Conservation (phyloP, 1,140 invertebrate species). For the Linepithema humile region DNA sequence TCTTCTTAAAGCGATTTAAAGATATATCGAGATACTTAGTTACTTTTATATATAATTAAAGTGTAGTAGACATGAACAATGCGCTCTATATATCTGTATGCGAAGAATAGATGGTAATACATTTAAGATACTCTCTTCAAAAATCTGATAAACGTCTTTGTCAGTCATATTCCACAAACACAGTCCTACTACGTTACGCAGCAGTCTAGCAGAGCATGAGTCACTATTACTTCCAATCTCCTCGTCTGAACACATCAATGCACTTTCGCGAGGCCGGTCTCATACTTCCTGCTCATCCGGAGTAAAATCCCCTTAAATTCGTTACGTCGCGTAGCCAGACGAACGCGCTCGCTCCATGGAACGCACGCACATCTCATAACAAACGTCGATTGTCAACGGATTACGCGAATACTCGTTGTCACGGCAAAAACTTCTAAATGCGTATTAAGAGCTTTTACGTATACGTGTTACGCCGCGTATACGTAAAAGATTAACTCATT, state of each 20-base stretch:
- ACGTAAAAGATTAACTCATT: conserved; percentile 62
- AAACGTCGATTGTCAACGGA: conserved; percentile 29
- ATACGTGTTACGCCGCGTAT: neutral
- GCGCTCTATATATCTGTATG: neutral
- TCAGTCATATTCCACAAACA: neutral
- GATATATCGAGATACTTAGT: neutral
- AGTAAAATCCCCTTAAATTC: conserved; percentile 65
- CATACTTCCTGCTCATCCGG: conserved; percentile 60
- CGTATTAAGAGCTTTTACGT: conserved; percentile 19
- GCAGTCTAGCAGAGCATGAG: conserved; percentile 16
- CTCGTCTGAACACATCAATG: conserved; percentile 57
- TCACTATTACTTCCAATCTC: conserved; percentile 68
- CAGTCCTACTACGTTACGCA: neutral
- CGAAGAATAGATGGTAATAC: neutral
- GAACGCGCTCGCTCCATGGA: neutral
- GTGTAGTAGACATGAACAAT: neutral
- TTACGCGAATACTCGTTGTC: conserved; percentile 8
- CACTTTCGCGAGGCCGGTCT: conserved; percentile 48
- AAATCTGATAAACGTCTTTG: neutral
- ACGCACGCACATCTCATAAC: neutral
- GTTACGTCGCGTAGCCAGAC: conserved; percentile 19
- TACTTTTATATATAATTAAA: too few species aligned
- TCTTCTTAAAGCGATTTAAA: neutral
- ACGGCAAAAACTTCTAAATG: conserved; percentile 7
- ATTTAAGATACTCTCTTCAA: neutral